phyloP scores from a whole-genome alignment of 53 echinoderm and acorn worm genomes.

The Arbacia lixula region DNA sequence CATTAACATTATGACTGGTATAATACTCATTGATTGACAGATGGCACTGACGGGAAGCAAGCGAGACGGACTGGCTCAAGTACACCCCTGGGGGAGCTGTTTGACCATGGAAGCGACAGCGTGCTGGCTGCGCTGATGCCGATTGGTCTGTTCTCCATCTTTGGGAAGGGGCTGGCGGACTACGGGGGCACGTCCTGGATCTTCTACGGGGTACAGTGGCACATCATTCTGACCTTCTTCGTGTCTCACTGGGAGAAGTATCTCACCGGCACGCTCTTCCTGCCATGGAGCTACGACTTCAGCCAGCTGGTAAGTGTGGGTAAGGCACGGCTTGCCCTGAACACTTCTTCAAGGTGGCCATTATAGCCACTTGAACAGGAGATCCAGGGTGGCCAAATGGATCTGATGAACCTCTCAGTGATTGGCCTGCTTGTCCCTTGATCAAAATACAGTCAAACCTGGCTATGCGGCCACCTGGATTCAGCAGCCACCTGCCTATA shows the following conservation, averaged over 20 bases:
- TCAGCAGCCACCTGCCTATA: too few relatives aligned
- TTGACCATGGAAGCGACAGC: conserved; percentile 97
- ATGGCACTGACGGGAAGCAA: conserved; percentile 99
- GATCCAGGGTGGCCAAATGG: too few relatives aligned
- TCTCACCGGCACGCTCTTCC: conserved; percentile 83
- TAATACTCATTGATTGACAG: conserved; percentile 48
- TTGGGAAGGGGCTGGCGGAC: conserved; percentile 71
- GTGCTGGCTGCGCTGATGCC: conserved; percentile 77
- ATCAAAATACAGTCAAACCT: too few relatives aligned
- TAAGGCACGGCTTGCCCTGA: too few relatives aligned
- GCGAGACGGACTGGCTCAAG: conserved; percentile 92
- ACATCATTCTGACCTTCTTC: conserved; percentile 71
- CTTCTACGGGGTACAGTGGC: conserved; percentile 71
- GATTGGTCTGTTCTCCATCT: conserved; percentile 81
- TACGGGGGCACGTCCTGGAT: conserved; percentile 75
- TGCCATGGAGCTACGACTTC: conserved; percentile 98
- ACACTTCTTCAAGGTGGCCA: too few relatives aligned
- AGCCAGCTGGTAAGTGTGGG: conserved; percentile 90
- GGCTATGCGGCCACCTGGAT: too few relatives aligned
- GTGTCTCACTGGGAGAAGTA: conserved; percentile 98
- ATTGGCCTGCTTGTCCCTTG: too few relatives aligned
- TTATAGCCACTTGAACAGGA: too few relatives aligned
- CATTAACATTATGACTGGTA: too few relatives aligned
- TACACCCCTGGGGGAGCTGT: conserved; percentile 94
- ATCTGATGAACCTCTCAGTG: too few relatives aligned